Base-by-base conservation (phyloP, 1,140 invertebrate genomes). In the Eupristina koningsbergeri region DNA sequence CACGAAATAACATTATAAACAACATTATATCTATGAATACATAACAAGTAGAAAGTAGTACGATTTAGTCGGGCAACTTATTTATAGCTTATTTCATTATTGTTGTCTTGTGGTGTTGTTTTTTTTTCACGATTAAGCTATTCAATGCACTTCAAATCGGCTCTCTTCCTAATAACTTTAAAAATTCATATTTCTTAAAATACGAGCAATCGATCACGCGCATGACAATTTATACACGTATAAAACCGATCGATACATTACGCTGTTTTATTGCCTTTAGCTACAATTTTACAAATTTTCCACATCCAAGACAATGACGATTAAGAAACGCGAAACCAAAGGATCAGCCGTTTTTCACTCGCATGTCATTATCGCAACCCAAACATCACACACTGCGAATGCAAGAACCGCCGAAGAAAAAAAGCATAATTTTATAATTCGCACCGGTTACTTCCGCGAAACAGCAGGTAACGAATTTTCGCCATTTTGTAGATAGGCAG, bases 341-440 rank as follows among this genome's bases (percentile, higher is more conserved):
- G 11, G 41, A 45, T 5, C 64, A 34, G 22, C 31, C 36, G 17
- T 39, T 67, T 67, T 67, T 2, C 74, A 22, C 31, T 76, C 31
- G 19, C n/a, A 75, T 7, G 50, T 50, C 29, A 34, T 58, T 36
- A 58, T 36, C 6, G 26, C n/a, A 6, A 26, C 11, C 13, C 34
- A n/a, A 13, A 53, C 13, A 13, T 31, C 41, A 29, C n/a, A 29
- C n/a, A 31, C 29, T 47, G 1, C 1, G 45, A 74, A 50, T 2
- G 6, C 47, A 47, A 50, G 5, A 47, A n/a, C 29, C 8, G n/a
- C 3, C 22, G 31, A 67, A 31, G 15, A 50, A 50, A 31, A n/a
- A 47, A 75, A 75, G 13, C n/a, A 50, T 50, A 75, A 75, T 36
- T 76, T 76, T 31, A 58, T 53, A 39, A 39, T 67, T 67, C 0